phyloP scores from a whole-genome alignment of 2,113 vertebrate genomes.

The Alaudala cheleensis region DNA sequence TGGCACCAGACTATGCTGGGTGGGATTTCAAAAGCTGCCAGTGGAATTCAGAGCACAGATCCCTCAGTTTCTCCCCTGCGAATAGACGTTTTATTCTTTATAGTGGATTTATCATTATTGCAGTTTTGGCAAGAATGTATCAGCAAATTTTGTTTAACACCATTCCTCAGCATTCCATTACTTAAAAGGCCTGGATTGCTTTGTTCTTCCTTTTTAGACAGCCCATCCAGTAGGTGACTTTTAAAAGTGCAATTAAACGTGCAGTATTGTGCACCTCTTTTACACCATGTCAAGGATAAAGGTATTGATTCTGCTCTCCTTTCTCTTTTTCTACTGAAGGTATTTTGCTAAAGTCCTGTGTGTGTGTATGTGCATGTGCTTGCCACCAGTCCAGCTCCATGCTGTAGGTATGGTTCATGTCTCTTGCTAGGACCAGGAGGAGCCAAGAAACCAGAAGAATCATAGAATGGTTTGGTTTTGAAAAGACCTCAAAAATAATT shows the following conservation, averaged over 20 bases:
- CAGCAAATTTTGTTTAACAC: background rate
- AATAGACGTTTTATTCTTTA: background rate
- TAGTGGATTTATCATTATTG: slow-evolving; percentile 22
- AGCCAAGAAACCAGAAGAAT: background rate
- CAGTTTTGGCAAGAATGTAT: background rate
- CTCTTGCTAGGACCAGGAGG: background rate
- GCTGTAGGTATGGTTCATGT: background rate
- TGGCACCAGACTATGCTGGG: background rate
- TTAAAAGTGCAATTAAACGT: background rate
- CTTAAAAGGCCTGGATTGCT: background rate
- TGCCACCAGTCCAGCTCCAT: slow-evolving; percentile 21
- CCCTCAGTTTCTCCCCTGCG: background rate
- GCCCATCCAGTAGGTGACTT: background rate
- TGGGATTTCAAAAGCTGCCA: slow-evolving; percentile 24
- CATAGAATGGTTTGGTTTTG: background rate
- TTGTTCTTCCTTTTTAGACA: background rate
- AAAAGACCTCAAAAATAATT: background rate
- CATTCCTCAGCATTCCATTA: background rate
- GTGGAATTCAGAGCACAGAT: background rate
- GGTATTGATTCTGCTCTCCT: background rate
- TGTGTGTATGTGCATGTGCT: background rate
- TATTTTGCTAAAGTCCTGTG: background rate
- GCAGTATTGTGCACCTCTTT: background rate
- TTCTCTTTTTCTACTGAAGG: background rate
- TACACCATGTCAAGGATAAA: background rate